Evolutionary conservation across 2,888 invertebrate species (phyloP).

Genomic region (Leptinotarsa haldemani): DNA sequence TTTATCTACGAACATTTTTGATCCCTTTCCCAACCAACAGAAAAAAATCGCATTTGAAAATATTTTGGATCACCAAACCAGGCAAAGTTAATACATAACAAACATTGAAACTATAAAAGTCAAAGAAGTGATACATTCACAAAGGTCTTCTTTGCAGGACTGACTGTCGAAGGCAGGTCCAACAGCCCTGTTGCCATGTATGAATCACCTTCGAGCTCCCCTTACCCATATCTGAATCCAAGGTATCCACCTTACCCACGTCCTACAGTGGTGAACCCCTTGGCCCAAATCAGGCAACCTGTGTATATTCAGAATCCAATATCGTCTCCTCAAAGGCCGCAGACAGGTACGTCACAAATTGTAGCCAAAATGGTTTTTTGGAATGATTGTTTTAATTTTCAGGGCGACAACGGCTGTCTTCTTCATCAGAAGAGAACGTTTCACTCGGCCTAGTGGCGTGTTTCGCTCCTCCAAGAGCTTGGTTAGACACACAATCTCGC

Average conservation of each 20-base stretch:
- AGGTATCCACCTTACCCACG: conserved; percentile 91
- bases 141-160: conserved; percentile 63
- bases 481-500: conserved; percentile 67
- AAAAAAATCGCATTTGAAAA: too few relatives aligned
- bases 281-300: conserved; percentile 87
- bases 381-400: conserved; percentile 25
- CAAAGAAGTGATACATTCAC: too few relatives aligned
- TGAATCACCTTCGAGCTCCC: conserved; percentile 63
- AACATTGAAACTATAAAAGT: too few relatives aligned
- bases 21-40: too few relatives aligned
- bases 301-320: conserved; percentile 67
- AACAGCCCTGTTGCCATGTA: conserved; percentile 75
- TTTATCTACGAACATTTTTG: too few relatives aligned
- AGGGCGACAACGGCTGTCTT: conserved; percentile 77
- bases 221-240: conserved; percentile 85
- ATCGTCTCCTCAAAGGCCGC: conserved; percentile 68
- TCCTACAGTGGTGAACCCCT: conserved; percentile 81
- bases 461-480: conserved; percentile 81
- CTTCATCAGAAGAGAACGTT: conserved; percentile 78
- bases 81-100: too few relatives aligned
- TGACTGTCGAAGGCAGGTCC: conserved; percentile 77
- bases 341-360: conserved; percentile 64
- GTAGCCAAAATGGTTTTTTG: not conserved
- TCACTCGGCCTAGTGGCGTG: conserved; percentile 82
- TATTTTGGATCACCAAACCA: too few relatives aligned